A percentile compares a stretch with the other conserved stretches of the same genome.
phyloP scores from a whole-genome alignment of 2,113 vertebrate genomes.

The Hipposideros armiger region DNA sequence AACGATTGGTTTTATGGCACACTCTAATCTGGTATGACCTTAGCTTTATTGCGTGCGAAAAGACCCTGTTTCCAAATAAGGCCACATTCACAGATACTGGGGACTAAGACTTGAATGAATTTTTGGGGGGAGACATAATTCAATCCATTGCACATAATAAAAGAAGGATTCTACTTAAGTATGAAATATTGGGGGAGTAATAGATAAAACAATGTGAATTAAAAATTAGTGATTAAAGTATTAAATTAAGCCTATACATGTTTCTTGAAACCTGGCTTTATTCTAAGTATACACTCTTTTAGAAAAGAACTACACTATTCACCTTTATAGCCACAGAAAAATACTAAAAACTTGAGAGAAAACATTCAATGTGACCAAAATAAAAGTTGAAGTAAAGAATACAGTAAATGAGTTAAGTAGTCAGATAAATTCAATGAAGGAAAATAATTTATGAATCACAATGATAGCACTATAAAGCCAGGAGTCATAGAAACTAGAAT shows the following conservation, averaged over 20 bases:
- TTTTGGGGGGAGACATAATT: not conserved
- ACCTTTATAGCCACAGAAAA: not conserved
- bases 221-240: not conserved
- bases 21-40: not conserved
- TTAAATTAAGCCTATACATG: not conserved
- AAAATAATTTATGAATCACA: not conserved
- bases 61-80: not conserved
- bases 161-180: not conserved
- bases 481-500: not conserved
- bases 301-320: not conserved
- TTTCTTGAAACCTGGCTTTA: slow-evolving; percentile 24
- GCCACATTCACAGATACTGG: not conserved
- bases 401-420: not conserved
- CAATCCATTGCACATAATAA: not conserved
- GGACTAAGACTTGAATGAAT: not conserved
- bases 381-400: slow-evolving; percentile 22
- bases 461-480: not conserved
- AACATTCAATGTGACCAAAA: slow-evolving; percentile 1
- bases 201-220: not conserved
- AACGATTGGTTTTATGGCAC: not conserved
- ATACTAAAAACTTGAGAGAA: not conserved
- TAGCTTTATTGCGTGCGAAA: not conserved
- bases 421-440: not conserved
- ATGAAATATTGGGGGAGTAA: not conserved
- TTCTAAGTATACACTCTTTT: not conserved